phyloP scores from a whole-genome alignment of 2,113 vertebrate species.

The Epinephelus cyanopodus region DNA sequence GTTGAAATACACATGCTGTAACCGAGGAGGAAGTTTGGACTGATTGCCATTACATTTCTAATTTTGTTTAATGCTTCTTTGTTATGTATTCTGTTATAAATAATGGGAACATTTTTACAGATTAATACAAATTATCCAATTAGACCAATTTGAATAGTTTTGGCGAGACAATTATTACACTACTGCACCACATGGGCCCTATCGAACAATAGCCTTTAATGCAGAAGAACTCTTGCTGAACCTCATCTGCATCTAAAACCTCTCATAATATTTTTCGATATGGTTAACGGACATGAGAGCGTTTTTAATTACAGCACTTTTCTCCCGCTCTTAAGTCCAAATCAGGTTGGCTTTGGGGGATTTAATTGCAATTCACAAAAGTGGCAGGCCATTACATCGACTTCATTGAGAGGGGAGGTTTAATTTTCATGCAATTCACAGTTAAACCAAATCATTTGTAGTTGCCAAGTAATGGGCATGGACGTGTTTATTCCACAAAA shows the following conservation, averaged over 20 bases:
- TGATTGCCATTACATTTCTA: neutral
- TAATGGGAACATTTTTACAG: conserved; percentile 37
- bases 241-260: conserved; percentile 41
- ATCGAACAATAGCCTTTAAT: conserved; percentile 54
- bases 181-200: conserved; percentile 38
- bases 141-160: conserved; percentile 35
- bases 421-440: conserved; percentile 47
- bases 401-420: conserved; percentile 24
- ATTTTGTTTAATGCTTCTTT: conserved; percentile 3
- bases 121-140: conserved; percentile 64
- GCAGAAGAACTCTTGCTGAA: conserved; percentile 7
- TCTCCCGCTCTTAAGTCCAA: conserved; percentile 24
- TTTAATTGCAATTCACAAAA: conserved; percentile 51
- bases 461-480: conserved; percentile 27
- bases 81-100: conserved; percentile 8
- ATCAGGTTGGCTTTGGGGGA: conserved; percentile 38
- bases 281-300: conserved; percentile 36
- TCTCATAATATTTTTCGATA: conserved; percentile 37
- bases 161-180: conserved; percentile 27
- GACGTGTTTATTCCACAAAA: conserved; percentile 44
- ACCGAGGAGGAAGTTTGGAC: neutral
- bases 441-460: conserved; percentile 34
- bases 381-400: conserved; percentile 14
- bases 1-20: neutral
- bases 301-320: conserved; percentile 52